Evolutionary conservation across 2,888 invertebrate species (phyloP), one percentile per base, ranked within the genome.

Genomic region (Stenchaetothrips biformis): DNA sequence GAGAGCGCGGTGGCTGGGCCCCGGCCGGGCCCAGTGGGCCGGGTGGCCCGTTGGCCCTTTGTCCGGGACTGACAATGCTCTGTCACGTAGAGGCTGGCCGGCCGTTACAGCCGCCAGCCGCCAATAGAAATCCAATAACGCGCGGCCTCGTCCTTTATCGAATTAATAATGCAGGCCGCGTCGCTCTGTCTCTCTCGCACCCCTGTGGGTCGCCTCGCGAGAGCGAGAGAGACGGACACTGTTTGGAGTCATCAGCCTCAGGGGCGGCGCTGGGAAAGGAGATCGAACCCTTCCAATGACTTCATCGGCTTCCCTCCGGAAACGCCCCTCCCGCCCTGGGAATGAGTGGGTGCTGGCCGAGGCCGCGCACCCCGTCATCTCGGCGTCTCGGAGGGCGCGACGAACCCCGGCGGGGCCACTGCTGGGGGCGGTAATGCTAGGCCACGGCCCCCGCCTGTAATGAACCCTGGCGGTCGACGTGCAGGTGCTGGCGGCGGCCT

Each of bases 191-290:
- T 37, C 37, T 37, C 37, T 37, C 37, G 37, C 37, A 37, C 37
- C 37, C 37, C 37, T 4, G 37, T 4, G 37, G 37, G 4, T 2
- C 37, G 37, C 2, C 37, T 4, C 37, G 4, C 37, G 37, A 37
- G 37, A 37, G 37, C 37, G 37, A 37, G 37, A 37, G 37, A 37
- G 37, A 37, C 37, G 4, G 4, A 4, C 37, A 37, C 2, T 37
- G 37, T 4, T 37, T 81, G 82, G 83, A 37, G n/a, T 37, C 1
- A 37, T 37, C 37, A 79, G 62, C 49, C 79, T 81, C 47, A 79
- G 79, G 74, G 80, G 82, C 77, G 78, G 80, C 49, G 88, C 87
- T 89, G 89, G 0, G 89, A 88, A 84, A 89, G 88, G 84, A 89
- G 87, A 82, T 89, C 83, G 79, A 83, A 83, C 80, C 84, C 84